phyloP scores from a whole-genome alignment of 53 echinoderm and acorn worm species.

The Crossaster papposus region DNA sequence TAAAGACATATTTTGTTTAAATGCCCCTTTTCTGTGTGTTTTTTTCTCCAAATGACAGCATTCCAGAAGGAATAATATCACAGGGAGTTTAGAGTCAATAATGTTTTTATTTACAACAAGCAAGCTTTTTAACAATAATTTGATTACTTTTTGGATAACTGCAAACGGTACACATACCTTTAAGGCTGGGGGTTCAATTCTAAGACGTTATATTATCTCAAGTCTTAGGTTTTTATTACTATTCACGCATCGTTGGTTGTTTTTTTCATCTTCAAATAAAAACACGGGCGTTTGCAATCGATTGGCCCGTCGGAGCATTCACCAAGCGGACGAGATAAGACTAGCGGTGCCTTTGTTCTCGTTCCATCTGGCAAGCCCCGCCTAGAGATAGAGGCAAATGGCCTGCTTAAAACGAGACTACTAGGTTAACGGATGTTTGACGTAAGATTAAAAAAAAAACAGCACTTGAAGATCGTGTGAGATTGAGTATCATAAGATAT shows the following conservation, averaged over 20 bases:
- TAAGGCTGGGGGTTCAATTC: not conserved
- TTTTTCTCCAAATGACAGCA: too few relatives aligned
- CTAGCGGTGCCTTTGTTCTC: conserved; percentile 45
- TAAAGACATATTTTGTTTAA: too few relatives aligned
- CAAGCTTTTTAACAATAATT: too few relatives aligned
- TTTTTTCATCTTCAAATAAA: not conserved
- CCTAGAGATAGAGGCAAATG: conserved; percentile 18
- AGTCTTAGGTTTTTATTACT: not conserved
- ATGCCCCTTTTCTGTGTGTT: too few relatives aligned
- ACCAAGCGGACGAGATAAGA: conserved; percentile 21
- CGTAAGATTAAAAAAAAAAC: not conserved
- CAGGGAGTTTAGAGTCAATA: too few relatives aligned
- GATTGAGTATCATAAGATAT: not conserved
- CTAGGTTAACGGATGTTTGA: conserved; percentile 32
- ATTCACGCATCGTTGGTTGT: not conserved
- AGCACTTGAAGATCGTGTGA: not conserved
- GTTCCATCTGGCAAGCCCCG: conserved; percentile 41
- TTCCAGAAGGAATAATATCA: too few relatives aligned
- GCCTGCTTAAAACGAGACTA: not conserved
- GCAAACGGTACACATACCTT: too few relatives aligned
- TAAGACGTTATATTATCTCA: not conserved
- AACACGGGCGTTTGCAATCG: conserved; percentile 3
- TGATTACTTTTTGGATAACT: too few relatives aligned
- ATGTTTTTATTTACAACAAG: too few relatives aligned
- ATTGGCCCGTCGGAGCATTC: conserved; percentile 31